Evolutionary conservation across 2,113 vertebrate species (phyloP).

Genomic region (Lampris megalopsis): DNA sequence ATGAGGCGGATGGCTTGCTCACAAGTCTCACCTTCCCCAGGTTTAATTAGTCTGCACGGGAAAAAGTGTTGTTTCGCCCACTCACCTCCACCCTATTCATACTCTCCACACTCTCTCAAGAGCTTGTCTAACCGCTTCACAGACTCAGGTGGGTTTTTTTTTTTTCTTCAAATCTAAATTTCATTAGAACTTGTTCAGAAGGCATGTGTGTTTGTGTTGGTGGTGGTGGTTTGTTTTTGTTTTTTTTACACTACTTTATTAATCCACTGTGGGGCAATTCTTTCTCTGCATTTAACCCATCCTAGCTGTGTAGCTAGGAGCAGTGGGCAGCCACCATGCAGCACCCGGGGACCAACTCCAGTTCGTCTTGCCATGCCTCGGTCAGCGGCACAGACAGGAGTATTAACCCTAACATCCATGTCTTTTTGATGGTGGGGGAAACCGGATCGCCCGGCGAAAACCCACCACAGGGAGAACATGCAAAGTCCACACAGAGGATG

Average conservation of each 20-base stretch:
- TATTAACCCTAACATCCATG: too few species aligned
- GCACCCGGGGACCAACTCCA: too few species aligned
- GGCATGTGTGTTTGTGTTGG: not conserved
- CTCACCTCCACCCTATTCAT: conserved; percentile 27
- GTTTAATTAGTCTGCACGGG: conserved; percentile 46
- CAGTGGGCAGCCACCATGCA: too few species aligned
- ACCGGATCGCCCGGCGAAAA: too few species aligned
- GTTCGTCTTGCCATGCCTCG: too few species aligned
- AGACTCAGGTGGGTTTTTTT: not conserved
- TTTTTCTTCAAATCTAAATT: not conserved
- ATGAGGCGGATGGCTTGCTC: conserved; percentile 23
- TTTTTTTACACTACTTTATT: not conserved
- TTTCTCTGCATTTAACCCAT: too few species aligned
- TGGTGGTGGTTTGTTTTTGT: not conserved
- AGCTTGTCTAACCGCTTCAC: conserved; percentile 23
- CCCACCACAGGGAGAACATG: too few species aligned
- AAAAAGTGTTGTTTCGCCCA: conserved; percentile 23
- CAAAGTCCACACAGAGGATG: too few species aligned
- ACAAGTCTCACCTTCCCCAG: conserved; percentile 34
- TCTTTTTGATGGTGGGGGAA: too few species aligned
- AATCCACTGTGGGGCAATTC: not conserved
- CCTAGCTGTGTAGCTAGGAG: too few species aligned
- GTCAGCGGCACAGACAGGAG: too few species aligned
- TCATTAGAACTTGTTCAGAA: conserved; percentile 14
- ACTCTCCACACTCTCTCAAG: conserved; percentile 30